A percentile compares a stretch with the other conserved stretches of the same genome.
These are phyloP conservation scores for Enteromius mattozi DNA, from an alignment of 2,797 vertebrate species.

Conservation along the genomic window DNA sequence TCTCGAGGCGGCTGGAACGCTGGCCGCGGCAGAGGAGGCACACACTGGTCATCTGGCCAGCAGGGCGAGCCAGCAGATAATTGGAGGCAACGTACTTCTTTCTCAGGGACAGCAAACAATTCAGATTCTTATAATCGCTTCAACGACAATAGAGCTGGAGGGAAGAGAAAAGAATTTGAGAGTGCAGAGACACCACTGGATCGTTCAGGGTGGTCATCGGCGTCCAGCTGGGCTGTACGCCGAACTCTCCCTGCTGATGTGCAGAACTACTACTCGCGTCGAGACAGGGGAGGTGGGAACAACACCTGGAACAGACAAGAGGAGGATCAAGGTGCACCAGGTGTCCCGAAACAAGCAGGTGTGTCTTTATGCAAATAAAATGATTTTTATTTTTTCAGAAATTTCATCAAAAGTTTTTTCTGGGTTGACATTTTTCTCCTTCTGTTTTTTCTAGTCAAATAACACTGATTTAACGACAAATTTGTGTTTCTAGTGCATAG, in stretches of 20 bases:
- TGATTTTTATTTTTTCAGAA: neutral
- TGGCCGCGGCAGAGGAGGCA: constrained; percentile 74
- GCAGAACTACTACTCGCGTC: constrained; percentile 95
- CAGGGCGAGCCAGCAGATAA: constrained; percentile 83
- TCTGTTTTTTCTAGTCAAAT: neutral
- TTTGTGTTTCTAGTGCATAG: neutral
- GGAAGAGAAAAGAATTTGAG: constrained; percentile 85
- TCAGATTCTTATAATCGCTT: constrained; percentile 87
- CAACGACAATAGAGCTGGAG: constrained; percentile 85
- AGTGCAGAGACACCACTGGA: constrained; percentile 82
- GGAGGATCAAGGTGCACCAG: constrained; percentile 83
- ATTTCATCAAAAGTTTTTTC: neutral
- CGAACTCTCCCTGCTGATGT: constrained; percentile 96
- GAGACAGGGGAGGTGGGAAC: constrained; percentile 79
- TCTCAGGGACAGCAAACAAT: constrained; percentile 88
- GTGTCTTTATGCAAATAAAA: constrained; percentile 4
- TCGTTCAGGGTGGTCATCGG: constrained; percentile 96
- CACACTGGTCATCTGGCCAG: constrained; percentile 76
- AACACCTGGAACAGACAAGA: constrained; percentile 87
- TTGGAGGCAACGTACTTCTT: constrained; percentile 87
- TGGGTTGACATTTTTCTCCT: neutral
- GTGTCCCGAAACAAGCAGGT: constrained; percentile 70
- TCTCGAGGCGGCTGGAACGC: constrained; percentile 79
- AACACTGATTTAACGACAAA: neutral
- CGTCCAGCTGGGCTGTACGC: constrained; percentile 96